Evolutionary conservation across 2,113 vertebrate species (phyloP).

Genomic region (Morone chrysops): DNA sequence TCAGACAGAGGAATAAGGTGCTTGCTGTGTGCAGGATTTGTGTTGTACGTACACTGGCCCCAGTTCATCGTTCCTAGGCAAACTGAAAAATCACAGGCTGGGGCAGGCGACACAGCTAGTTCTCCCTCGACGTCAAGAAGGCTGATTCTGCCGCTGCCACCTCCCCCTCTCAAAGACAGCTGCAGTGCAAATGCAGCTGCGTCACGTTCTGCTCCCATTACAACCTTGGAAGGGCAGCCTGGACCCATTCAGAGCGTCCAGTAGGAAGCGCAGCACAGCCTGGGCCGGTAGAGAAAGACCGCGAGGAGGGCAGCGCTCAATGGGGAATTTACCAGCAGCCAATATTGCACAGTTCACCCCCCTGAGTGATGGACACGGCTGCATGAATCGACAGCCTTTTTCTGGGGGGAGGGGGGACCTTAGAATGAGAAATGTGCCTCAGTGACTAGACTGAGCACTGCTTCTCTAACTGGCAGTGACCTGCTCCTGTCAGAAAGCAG

Average conservation of each 20-base stretch:
- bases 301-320: constrained; percentile 24
- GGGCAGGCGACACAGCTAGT: background rate
- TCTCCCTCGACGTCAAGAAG: background rate
- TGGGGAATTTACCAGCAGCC: constrained; percentile 48
- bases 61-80: background rate
- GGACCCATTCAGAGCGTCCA: constrained; percentile 13
- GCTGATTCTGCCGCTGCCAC: constrained; percentile 1
- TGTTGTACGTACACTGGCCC: background rate
- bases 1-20: background rate
- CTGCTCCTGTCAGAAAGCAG: background rate
- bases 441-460: background rate
- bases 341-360: background rate
- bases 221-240: constrained; percentile 46
- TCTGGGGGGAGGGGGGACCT: background rate
- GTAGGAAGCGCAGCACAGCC: constrained; percentile 27
- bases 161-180: constrained; percentile 33
- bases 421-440: background rate
- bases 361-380: background rate
- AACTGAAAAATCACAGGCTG: background rate
- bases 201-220: constrained; percentile 50
- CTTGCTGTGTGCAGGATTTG: background rate
- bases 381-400: background rate
- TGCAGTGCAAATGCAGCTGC: constrained; percentile 55
- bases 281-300: constrained; percentile 28
- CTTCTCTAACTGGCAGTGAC: background rate